Evolutionary conservation across 2,888 invertebrate genomes (phyloP).

Genomic region (Homarus gammarus): DNA sequence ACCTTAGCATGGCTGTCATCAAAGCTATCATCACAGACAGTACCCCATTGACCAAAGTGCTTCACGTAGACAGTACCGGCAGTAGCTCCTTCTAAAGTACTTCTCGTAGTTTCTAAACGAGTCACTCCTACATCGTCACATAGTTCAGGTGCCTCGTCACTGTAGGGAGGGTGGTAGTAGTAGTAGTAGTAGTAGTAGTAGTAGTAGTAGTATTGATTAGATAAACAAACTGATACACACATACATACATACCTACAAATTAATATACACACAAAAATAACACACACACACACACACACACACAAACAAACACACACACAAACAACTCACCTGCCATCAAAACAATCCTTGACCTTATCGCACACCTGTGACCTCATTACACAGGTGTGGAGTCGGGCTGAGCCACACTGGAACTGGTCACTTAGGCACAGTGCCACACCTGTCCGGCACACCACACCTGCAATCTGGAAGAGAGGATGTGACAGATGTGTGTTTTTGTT

Average conservation of each 20-base stretch:
- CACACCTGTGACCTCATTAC: constrained; percentile 58
- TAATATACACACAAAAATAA: too few species aligned
- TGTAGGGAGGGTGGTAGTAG: too few species aligned
- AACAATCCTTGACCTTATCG: constrained; percentile 59
- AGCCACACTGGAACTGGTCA: constrained; percentile 62
- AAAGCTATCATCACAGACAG: constrained; percentile 80
- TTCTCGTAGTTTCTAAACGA: constrained; percentile 21
- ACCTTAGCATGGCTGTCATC: constrained; percentile 78
- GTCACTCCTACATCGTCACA: constrained; percentile 70
- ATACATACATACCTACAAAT: background rate
- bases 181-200: too few species aligned
- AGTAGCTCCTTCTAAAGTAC: background rate
- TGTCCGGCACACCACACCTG: constrained; percentile 64
- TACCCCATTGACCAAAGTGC: constrained; percentile 78
- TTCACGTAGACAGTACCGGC: constrained; percentile 77
- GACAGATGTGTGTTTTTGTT: too few species aligned
- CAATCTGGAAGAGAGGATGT: too few species aligned
- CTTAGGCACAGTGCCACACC: background rate
- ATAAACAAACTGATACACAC: too few species aligned
- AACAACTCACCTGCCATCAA: constrained; percentile 59
- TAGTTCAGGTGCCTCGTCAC: constrained; percentile 61
- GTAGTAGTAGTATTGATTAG: too few species aligned
- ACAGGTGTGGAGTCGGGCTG: constrained; percentile 41
- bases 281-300: too few species aligned
- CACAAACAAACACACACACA: too few species aligned